These are phyloP conservation scores for Cyclophora albipunctata DNA, from an alignment of 2,888 invertebrate genomes.

Conservation along the genomic window DNA sequence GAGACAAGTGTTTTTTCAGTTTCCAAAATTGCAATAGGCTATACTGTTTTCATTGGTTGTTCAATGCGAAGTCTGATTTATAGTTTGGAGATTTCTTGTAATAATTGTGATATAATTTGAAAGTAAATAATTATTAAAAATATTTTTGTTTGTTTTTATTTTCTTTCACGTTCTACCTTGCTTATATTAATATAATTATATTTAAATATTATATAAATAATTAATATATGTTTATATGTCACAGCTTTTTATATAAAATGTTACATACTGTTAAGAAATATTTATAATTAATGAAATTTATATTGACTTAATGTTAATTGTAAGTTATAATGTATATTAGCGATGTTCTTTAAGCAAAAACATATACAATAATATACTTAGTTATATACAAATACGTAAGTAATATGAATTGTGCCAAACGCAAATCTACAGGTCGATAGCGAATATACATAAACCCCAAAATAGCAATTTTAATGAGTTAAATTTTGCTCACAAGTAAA, in stretches of 20 bases:
- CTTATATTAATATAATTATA: slow-evolving; percentile 27
- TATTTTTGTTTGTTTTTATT: slow-evolving; percentile 44
- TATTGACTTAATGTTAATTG: slow-evolving; percentile 32
- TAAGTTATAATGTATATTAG: slow-evolving; percentile 31
- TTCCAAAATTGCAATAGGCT: slow-evolving; percentile 23
- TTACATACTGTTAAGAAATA: slow-evolving; percentile 32
- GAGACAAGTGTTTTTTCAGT: slow-evolving; percentile 18
- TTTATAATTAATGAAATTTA: slow-evolving; percentile 21
- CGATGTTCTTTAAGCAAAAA: slow-evolving; percentile 18
- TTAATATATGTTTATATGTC: slow-evolving; percentile 43
- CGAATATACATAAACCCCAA: too few species aligned
- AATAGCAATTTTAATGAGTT: background rate
- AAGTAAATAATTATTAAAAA: slow-evolving; percentile 59
- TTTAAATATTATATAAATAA: slow-evolving; percentile 29
- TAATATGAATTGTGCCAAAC: too few species aligned
- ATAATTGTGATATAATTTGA: slow-evolving; percentile 59
- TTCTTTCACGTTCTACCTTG: slow-evolving; percentile 37
- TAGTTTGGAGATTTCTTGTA: slow-evolving; percentile 59
- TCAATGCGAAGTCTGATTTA: slow-evolving; percentile 45
- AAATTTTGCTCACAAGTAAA: too few species aligned
- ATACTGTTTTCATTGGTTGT: slow-evolving; percentile 31
- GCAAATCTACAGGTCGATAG: too few species aligned
- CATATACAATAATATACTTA: background rate
- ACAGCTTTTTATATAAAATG: slow-evolving; percentile 49
- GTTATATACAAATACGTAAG: background rate